Evolutionary conservation across 2,888 invertebrate species (phyloP), one percentile per base, ranked within the genome.

Genomic region (Coremacera marginata): DNA sequence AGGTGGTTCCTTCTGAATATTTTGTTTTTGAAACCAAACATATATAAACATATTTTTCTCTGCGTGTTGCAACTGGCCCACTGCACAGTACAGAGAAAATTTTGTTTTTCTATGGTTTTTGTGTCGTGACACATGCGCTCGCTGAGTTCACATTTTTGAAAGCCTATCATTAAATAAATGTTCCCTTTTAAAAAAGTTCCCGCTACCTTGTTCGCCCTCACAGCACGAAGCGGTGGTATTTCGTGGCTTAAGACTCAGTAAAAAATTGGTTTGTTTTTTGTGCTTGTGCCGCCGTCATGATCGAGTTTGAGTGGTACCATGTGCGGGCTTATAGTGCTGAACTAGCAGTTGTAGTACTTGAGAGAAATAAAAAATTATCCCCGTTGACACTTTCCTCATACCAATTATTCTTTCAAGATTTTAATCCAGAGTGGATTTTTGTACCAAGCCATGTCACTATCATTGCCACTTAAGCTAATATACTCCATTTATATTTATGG

Each of bases 61-160:
- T 31, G 31, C 31, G n/a, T n/a, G n/a, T n/a, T n/a, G n/a, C 31
- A 31, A 5, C 31, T 31, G 31, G 14, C 44, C 37, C 37, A 22
- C 11, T 37, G 44, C 44, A 14, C 37, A 49, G 27, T 5, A 14
- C 9, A 19, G 49, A 70, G 70, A 51, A 52, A 16, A 44, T 34
- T 49, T 44, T 44, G 3, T 27, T 51, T 27, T 4, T 37, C 62
- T 62, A 55, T 75, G 60, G 73, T 77, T 74, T 81, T 81, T 79
- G 84, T 87, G 84, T 86, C 87, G 85, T 87, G 87, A 85, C 86
- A 87, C 87, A 84, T 82, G 80, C 83, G 84, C 81, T 81, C 82
- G 80, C 81, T 83, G 83, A 82, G 84, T 82, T 83, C 85, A 85
- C 83, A 81, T 84, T 79, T 79, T 84, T 81, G 85, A 84, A 86